Evolutionary conservation across 1,140 invertebrate species (phyloP), one percentile per base, ranked within the genome.

Genomic region (Bathynomus jamesi): DNA sequence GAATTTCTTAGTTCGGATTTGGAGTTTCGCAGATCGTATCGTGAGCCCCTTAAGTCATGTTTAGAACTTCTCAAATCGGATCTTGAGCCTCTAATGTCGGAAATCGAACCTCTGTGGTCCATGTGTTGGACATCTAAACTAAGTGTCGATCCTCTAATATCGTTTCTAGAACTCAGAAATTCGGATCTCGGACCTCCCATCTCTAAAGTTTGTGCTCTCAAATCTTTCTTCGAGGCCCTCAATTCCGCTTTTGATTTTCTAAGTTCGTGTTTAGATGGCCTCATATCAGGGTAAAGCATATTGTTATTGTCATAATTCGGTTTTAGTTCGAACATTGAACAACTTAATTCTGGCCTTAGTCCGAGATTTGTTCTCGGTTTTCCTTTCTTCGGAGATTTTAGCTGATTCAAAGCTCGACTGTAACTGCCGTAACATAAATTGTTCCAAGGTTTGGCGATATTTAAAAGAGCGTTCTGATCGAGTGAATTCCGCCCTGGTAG

Each of bases 1-100:
- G 68, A 74, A n/a, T 24, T 63, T 46, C 72, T 63, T 17, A 77
- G 70, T 28, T 77, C 76, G 60, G 65, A 30, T 66, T 61, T 29
- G 3, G 61, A 46, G 5, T n/a, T 24, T 24, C 30, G 27, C 21
- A 63, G 5, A 5, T 70, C 69, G 29, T 29, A 29, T 32, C 53
- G 68, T 61, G 70, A 17, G 67, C 67, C 13, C 65, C 67, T 65
- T 61, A 71, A 27, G 66, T 67, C 63, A 68, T 67, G 60, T 28
- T 62, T 69, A 2, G 63, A 69, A 31, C 24, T 32, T 24, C 64
- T 64, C 24, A 69, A 13, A 25, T 76, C 67, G 62, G 68, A 53
- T 21, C 40, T 53, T 53, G 40, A 53, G 2, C 21, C 40, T 53
- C 21, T 21, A 17, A 17, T 53, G 21, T 53, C 40, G n/a, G n/a